These are phyloP conservation scores for Emydocephalus ijimae DNA, from an alignment of 2,113 vertebrate species.

Conservation along the genomic window DNA sequence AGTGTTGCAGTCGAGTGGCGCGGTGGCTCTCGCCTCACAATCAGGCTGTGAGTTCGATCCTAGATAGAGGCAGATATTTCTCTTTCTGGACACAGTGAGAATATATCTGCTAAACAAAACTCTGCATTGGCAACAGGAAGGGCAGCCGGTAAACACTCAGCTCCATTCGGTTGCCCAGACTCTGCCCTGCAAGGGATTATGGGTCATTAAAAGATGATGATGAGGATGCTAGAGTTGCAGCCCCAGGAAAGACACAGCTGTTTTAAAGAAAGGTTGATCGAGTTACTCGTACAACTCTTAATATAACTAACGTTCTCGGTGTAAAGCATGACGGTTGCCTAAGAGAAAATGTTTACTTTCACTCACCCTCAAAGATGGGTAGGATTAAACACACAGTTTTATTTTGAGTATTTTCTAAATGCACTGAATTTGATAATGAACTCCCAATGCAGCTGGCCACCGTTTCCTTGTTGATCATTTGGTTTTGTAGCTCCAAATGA, in stretches of 20 bases:
- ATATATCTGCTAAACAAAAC: no score
- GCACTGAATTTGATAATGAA: background rate
- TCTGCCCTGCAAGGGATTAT: no score
- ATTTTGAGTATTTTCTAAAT: background rate
- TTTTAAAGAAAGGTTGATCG: background rate
- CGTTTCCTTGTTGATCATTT: background rate
- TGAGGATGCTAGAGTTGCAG: background rate
- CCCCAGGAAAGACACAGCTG: background rate
- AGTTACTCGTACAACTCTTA: background rate
- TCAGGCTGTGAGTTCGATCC: no score
- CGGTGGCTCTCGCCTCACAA: no score
- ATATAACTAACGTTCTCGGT: background rate
- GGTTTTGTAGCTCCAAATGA: background rate
- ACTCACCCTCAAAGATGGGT: background rate
- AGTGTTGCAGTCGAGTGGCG: no score
- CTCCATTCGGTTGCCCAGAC: no score
- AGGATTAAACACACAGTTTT: background rate
- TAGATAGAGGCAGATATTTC: no score
- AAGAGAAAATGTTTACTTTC: background rate
- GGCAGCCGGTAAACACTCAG: no score
- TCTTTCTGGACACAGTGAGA: no score
- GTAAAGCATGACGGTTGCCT: background rate
- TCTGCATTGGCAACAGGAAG: no score
- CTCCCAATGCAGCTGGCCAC: background rate
- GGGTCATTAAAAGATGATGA: no score